phyloP scores from a whole-genome alignment of 2,888 invertebrate species.

The Bedellia somnulentella region DNA sequence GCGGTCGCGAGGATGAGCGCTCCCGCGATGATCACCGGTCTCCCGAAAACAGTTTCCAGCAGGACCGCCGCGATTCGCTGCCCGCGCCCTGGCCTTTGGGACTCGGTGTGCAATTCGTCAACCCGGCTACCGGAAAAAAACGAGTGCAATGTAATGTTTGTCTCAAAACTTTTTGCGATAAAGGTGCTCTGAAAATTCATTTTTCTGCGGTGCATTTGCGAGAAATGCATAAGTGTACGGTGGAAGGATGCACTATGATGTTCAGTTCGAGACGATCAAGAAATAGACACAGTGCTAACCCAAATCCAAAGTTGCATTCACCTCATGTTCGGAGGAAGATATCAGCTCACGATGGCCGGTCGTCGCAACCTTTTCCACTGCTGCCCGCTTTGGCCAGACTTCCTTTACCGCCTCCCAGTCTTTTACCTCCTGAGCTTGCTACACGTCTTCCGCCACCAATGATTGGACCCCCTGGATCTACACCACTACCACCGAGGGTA shows the following conservation, averaged over 20 bases:
- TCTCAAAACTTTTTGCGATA: conserved; percentile 98
- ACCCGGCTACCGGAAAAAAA: conserved; percentile 91
- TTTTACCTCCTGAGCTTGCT: conserved; percentile 64
- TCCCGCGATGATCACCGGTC: conserved; percentile 39
- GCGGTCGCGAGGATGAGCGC: conserved; percentile 48
- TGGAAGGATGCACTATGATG: conserved; percentile 97
- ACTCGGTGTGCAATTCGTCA: conserved; percentile 83
- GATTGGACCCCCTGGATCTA: conserved; percentile 21
- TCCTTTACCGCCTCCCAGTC: conserved; percentile 69
- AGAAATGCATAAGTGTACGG: conserved; percentile 99
- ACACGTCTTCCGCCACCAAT: conserved; percentile 37
- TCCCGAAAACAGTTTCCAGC: conserved; percentile 31
- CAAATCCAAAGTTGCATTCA: conserved; percentile 95
- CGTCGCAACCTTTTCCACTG: conserved; percentile 78
- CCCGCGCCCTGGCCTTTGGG: conserved; percentile 76
- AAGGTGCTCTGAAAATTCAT: conserved; percentile 97
- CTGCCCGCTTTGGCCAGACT: conserved; percentile 71
- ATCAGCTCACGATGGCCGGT: conserved; percentile 90
- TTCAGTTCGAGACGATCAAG: conserved; percentile 93
- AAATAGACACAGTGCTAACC: conserved; percentile 95
- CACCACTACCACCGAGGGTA: conserved; percentile 56
- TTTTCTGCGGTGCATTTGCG: conserved; percentile 96
- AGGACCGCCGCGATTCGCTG: conserved; percentile 29
- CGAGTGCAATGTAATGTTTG: conserved; percentile 97
- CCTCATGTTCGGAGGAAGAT: conserved; percentile 92